phyloP scores from a whole-genome alignment of 2,113 vertebrate genomes.

The Xenopus borealis region DNA sequence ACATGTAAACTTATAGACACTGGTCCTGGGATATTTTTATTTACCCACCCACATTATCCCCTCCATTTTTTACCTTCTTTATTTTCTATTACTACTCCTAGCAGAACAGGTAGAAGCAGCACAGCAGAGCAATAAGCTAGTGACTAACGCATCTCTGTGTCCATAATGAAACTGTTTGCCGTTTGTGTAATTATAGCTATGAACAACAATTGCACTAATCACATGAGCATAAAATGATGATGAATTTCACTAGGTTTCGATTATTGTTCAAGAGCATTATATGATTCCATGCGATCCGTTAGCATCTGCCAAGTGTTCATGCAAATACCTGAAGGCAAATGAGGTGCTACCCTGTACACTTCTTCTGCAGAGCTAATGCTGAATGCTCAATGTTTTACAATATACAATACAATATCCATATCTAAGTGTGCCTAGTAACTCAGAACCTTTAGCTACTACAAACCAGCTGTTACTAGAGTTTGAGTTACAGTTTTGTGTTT shows the following conservation, averaged over 20 bases:
- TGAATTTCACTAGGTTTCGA: background rate
- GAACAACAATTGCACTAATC: background rate
- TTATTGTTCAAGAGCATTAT: constrained; percentile 24
- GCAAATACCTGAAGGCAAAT: constrained; percentile 43
- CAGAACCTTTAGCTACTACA: too few relatives aligned
- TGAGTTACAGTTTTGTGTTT: too few relatives aligned
- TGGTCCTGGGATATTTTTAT: too few relatives aligned
- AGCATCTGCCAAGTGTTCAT: constrained; percentile 40
- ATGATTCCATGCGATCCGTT: constrained; percentile 12
- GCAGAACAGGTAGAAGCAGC: background rate
- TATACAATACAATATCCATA: constrained; percentile 24
- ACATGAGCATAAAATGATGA: background rate
- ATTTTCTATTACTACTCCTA: too few relatives aligned
- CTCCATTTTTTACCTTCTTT: too few relatives aligned
- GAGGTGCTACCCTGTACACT: constrained; percentile 12
- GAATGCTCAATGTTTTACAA: constrained; percentile 7
- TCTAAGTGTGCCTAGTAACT: too few relatives aligned
- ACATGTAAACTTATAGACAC: too few relatives aligned
- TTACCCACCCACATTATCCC: too few relatives aligned
- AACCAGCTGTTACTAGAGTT: too few relatives aligned
- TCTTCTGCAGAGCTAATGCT: constrained; percentile 2
- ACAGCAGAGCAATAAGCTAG: background rate
- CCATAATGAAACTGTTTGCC: background rate
- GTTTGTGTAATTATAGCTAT: background rate
- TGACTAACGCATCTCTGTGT: background rate